Evolutionary conservation across 2,888 invertebrate species (phyloP).

Genomic region (Orgyia antiqua): DNA sequence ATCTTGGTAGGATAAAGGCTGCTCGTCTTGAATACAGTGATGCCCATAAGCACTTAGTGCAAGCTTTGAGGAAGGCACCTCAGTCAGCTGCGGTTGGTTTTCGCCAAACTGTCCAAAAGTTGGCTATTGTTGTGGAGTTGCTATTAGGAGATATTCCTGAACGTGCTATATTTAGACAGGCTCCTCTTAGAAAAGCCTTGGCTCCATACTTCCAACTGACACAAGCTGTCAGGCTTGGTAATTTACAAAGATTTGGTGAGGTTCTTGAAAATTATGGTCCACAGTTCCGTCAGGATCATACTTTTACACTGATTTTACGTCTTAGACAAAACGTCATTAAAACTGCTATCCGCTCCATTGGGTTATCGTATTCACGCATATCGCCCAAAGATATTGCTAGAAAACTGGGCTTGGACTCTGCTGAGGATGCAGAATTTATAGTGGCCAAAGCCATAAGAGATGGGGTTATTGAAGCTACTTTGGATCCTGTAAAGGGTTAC

Average conservation of each 20-base stretch:
- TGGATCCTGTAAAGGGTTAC: slow-evolving; percentile 96
- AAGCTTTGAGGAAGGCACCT: slow-evolving; percentile 97
- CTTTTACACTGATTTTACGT: slow-evolving; percentile 96
- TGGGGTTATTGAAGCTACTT: slow-evolving; percentile 98
- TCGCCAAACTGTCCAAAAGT: slow-evolving; percentile 97
- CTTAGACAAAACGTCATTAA: slow-evolving; percentile 99
- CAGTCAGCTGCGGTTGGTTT: slow-evolving; percentile 99
- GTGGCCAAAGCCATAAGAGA: slow-evolving; percentile 98
- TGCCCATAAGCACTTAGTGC: slow-evolving; percentile 97
- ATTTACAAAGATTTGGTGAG: slow-evolving; percentile 95
- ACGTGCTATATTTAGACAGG: slow-evolving; percentile 95
- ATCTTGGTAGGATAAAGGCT: slow-evolving; percentile 97
- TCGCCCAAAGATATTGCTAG: slow-evolving; percentile 96
- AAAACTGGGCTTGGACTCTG: slow-evolving; percentile 95
- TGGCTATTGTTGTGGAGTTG: slow-evolving; percentile 96
- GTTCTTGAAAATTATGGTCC: slow-evolving; percentile 94
- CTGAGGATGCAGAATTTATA: slow-evolving; percentile 99
- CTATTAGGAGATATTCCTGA: slow-evolving; percentile 98
- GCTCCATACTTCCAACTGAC: slow-evolving; percentile 98
- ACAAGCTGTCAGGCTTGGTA: slow-evolving; percentile 96
- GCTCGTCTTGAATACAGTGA: slow-evolving; percentile 98
- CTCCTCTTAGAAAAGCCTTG: slow-evolving; percentile 91
- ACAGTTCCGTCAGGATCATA: slow-evolving; percentile 95
- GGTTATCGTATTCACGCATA: slow-evolving; percentile 96
- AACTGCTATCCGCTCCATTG: slow-evolving; percentile 97